A percentile compares a stretch with the other conserved stretches of the same genome.
Evolutionary conservation across 2,113 vertebrate genomes (phyloP).

Genomic region (Callorhinus ursinus): DNA sequence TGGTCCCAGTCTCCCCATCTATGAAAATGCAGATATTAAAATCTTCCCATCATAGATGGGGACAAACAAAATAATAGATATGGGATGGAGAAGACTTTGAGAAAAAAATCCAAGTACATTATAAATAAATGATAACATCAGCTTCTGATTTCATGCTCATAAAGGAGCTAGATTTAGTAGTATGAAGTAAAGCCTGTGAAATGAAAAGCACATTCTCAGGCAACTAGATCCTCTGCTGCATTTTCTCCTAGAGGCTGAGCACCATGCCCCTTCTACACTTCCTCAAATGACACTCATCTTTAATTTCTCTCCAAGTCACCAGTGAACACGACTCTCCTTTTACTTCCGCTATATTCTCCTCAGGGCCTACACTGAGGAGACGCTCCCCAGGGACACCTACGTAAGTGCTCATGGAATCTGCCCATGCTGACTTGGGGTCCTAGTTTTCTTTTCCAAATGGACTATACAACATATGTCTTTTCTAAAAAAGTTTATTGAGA

Average conservation of each 20-base stretch:
- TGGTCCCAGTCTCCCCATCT: background rate
- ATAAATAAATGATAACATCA: constrained; percentile 26
- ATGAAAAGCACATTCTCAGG: background rate
- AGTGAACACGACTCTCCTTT: background rate
- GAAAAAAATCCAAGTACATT: background rate
- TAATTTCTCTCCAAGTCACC: background rate
- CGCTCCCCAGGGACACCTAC: background rate
- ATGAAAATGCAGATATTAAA: constrained; percentile 43
- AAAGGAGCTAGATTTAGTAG: background rate
- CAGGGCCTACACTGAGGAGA: background rate
- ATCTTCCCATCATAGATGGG: background rate
- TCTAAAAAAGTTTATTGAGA: background rate
- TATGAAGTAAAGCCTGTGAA: background rate
- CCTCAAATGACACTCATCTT: background rate
- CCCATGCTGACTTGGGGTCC: background rate
- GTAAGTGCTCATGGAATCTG: background rate
- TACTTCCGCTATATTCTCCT: background rate
- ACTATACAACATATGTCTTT: background rate
- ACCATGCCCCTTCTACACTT: background rate
- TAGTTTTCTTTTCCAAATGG: background rate
- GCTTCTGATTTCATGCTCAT: background rate
- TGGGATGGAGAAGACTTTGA: background rate
- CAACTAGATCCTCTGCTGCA: background rate
- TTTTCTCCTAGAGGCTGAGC: background rate
- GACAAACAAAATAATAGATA: constrained; percentile 15